Base-by-base conservation (phyloP, 2,113 vertebrate species). In the Poeciliopsis retropinna region DNA sequence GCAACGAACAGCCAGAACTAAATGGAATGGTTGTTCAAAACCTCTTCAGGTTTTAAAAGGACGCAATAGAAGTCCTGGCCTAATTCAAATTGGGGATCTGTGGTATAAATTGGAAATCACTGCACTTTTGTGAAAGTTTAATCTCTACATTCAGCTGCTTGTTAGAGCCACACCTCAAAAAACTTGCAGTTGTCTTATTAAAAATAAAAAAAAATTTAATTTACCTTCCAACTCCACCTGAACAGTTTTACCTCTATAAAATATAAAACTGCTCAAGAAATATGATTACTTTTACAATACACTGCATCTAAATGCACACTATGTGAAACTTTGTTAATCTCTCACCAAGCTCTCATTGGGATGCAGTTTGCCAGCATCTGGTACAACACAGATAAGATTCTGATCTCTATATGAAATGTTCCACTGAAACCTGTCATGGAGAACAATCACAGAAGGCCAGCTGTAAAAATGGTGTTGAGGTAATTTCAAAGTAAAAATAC, bases 291-390 rank as follows among this genome's bases (percentile, higher is more conserved):
- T 57, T 57, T 57, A 17, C 51, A n/a, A 57, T 57, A 9, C 25
- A n/a, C 22, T 57, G 8, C 0, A 60, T 11, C 27, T 54, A 61
- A 80, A 64, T 71, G 19, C 25, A 28, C 32, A 62, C 22, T 29
- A 28, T 71, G 25, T 32, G 63, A 15, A 19, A 64, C 34, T 72
- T 1, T 69, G 6, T 64, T 17, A 31, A 19, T 75, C 14, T 81
- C 93, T 95, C 89, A 98, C 97, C 81, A 92, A 82, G 71, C 79
- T 94, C 86, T 98, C 97, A 9, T 92, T 96, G 82, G 97, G 95
- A 82, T 96, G 94, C 65, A 99, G 94, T 64, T 94, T 70, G 6
- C 96, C 96, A 57, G 75, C 63, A 77, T 92, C 14, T 22, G 97
- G 97, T 30, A 90, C 83, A 60, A 97, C 97, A 25, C 85, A 93